Base-by-base conservation (phyloP, 2,888 invertebrate genomes). In the Nemotelus nigrinus region DNA sequence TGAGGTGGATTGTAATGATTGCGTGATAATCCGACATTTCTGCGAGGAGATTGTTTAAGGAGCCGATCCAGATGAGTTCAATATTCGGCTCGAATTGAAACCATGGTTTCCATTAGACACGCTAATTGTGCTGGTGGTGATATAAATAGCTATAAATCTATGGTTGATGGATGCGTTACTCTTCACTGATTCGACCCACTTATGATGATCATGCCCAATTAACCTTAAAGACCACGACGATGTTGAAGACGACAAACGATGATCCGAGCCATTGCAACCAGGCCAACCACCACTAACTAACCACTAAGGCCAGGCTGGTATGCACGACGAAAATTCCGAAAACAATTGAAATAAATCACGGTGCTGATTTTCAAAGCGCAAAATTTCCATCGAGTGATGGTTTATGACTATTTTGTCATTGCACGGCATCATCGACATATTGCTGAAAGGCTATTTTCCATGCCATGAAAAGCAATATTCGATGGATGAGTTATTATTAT, bases 171-270 rank as follows among this genome's bases (percentile, higher is more conserved):
- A 25, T 25, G 25, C 25, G 25, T 25, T 25, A 25, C 25, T 25
- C 83, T 83, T 84, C 86, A 8, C 5, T 7, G 87, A 86, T 87
- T 87, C 87, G 87, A 86, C 86, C 87, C 82, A 87, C 84, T 86
- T 85, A 86, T 86, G 86, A 86, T 85, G 86, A 86, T 64, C 58
- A 60, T 87, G 85, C 85, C 84, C 86, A 87, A 87, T 87, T 86
- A 87, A 87, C 87, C 87, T 87, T 86, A 86, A 85, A 25, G 10
- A 65, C 47, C 3, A 47, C 41, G 47, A 44, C 25, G 25, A 25
- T 25, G 25, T 3, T 10, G 8, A 25, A 25, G 25, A 25, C 25
- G 25, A 25, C 25, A 25, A 25, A 25, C 25, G 25, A 25, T 25
- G 25, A 25, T 25, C 25, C 25, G 25, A 25, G 25, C 25, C 25